Evolutionary conservation across 2,888 invertebrate genomes (phyloP), one percentile per base, ranked within the genome.

Genomic region (Morpho achilles): DNA sequence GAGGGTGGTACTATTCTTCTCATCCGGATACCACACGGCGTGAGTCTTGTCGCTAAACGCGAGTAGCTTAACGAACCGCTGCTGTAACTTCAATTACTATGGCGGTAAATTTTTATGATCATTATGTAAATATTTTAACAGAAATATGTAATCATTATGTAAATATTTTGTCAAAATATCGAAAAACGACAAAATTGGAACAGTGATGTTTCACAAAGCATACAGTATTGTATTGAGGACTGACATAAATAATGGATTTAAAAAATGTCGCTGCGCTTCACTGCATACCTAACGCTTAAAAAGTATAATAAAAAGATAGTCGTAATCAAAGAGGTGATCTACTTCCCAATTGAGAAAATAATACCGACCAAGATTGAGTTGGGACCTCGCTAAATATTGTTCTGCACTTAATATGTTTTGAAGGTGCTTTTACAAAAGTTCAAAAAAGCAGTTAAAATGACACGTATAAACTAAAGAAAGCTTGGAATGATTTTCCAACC

Each of bases 281-380:
- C 64, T 76, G 80, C 67, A 70, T 76, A 71, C 67, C 72, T 67
- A 67, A 68, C 67, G 72, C 70, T 77, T 72, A 84, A 87, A 86
- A 87, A 85, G 77, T 75, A 72, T 72, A 74, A 79, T 80, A 87
- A 87, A 87, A 87, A 86, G 76, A 81, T 76, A 82, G 72, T 82
- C 79, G 83, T 86, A 85, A 85, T 85, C 83, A 84, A 82, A 79
- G 77, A 81, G 79, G 81, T 86, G 87, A 86, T 85, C 87, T 80
- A 87, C 78, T 87, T 87, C 83, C 81, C 77, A 80, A 78, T 84
- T 77, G 82, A 82, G 79, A 85, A 86, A 85, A 86, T 83, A 82
- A 85, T 82, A 82, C 69, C 74, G 42, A 48, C 48, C 48, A 48
- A 48, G 53, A 22, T 23, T 32, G 42, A 48, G 41, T 42, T 41